Base-by-base conservation (phyloP, 2,797 vertebrate species). In the Euthynnus affinis region DNA sequence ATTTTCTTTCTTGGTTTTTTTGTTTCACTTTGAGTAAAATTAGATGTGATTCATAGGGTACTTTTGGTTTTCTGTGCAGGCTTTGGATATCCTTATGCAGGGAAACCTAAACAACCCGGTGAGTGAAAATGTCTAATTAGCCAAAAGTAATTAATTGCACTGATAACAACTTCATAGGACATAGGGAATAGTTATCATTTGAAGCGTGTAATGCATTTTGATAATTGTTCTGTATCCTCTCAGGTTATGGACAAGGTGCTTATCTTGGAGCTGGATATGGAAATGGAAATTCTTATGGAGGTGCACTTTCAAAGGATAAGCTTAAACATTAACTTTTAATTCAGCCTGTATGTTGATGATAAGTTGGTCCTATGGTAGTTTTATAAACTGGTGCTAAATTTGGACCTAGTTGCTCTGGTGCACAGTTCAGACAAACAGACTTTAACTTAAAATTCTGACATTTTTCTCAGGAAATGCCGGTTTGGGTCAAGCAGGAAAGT, bases 191-290 rank as follows among this genome's bases (percentile, higher is more conserved):
- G 40, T 27, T 34, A 18, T n/a, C 6, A 32, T 40, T 18, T 52
- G 0, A 74, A 32, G n/a, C 52, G 23, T 15, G n/a, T 0, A 34
- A 7, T 60, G 18, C 7, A 18, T 48, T 79, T 62, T 40, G 5
- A 67, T 61, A 7, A 37, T 52, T 59, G 4, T 1, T 70, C 32
- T 84, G 29, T 57, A 1, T 76, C 10, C 27, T 20, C 9, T 82
- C 87, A 91, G 91, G 59, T 76, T 92, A 92, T 15, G 91, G 91
- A 56, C 91, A 88, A 74, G 92, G 91, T 40, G 65, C 65, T 0
- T 78, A 89, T 68, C 92, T 86, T 48, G 91, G 77, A 49, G 77
- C 86, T 71, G 90, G 88, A 67, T 86, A 91, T 74, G 90, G 84
- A 82, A 85, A 89, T 65, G 85, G 90, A 56, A 88, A 91, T 74